A percentile compares a stretch with the other conserved stretches of the same genome.
phyloP scores from a whole-genome alignment of 2,888 invertebrate genomes.

The Antitype chi region DNA sequence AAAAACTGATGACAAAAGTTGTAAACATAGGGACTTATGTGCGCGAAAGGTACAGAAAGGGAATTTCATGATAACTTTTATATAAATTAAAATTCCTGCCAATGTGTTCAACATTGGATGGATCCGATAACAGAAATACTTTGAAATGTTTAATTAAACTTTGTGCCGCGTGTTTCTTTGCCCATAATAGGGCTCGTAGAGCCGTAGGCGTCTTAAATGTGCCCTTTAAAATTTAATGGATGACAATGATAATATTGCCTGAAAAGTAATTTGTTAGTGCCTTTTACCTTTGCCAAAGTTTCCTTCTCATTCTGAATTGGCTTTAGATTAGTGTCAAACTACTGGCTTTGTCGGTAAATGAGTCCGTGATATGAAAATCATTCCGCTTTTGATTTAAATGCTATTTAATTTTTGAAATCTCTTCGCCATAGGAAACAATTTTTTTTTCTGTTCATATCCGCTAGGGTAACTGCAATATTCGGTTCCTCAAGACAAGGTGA shows the following conservation, averaged over 20 bases:
- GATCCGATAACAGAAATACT: slow-evolving; percentile 44
- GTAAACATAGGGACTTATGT: slow-evolving; percentile 39
- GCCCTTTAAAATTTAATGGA: slow-evolving; percentile 24
- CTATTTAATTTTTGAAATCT: not conserved
- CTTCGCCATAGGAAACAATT: too few species aligned
- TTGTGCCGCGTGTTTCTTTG: slow-evolving; percentile 13
- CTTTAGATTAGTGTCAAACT: not conserved
- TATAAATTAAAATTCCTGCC: slow-evolving; percentile 56
- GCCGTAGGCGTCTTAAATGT: slow-evolving; percentile 9
- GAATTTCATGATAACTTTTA: slow-evolving; percentile 47
- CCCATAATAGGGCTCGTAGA: slow-evolving; percentile 16
- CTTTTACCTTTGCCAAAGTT: slow-evolving; percentile 24
- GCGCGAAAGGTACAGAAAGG: slow-evolving; percentile 23
- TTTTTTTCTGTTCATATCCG: too few species aligned
- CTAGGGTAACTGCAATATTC: too few species aligned
- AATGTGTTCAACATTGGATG: slow-evolving; percentile 30
- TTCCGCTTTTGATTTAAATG: not conserved
- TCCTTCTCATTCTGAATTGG: not conserved
- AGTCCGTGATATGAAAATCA: fast-evolving
- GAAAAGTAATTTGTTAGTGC: slow-evolving; percentile 30
- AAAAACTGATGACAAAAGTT: slow-evolving; percentile 51
- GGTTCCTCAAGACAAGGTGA: too few species aligned
- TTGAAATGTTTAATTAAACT: slow-evolving; percentile 54
- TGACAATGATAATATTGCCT: slow-evolving; percentile 23
- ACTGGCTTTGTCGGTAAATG: not conserved